These are phyloP conservation scores for Lordiphosa andalusiaca DNA, from an alignment of 2,888 invertebrate species.

Conservation along the genomic window DNA sequence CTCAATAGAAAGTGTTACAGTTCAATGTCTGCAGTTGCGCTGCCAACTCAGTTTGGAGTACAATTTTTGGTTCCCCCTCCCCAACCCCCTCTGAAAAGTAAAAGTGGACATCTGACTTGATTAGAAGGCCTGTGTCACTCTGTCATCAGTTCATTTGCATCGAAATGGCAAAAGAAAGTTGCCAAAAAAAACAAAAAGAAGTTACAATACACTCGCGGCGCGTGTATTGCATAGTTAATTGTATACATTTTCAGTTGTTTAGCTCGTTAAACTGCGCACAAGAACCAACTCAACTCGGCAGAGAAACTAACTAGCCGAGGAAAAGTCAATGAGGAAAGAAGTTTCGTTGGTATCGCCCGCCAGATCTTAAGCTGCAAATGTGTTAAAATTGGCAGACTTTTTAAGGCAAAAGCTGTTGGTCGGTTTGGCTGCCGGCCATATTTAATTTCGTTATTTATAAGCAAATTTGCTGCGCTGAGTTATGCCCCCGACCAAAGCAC, in stretches of 20 bases:
- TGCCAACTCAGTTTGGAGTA: constrained; percentile 5
- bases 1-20: constrained; percentile 75
- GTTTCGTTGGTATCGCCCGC: no score
- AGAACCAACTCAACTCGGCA: constrained; percentile 26
- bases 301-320: constrained; percentile 29
- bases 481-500: constrained; percentile 49
- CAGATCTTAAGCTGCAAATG: constrained; percentile 45
- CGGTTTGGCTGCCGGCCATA: constrained; percentile 61
- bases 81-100: constrained; percentile 49
- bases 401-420: constrained; percentile 42
- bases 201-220: constrained; percentile 32
- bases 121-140: constrained; percentile 57
- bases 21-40: constrained; percentile 63
- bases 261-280: constrained; percentile 33
- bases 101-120: constrained; percentile 53
- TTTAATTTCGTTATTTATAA: constrained; percentile 75
- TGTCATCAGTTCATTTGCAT: constrained; percentile 59
- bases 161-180: constrained; percentile 67
- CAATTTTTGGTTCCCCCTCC: constrained; percentile 9
- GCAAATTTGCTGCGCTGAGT: constrained; percentile 65
- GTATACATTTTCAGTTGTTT: constrained; percentile 57
- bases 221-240: constrained; percentile 72
- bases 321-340: constrained; percentile 34
- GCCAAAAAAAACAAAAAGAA: constrained; percentile 42
- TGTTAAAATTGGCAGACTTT: constrained; percentile 59